phyloP scores from a whole-genome alignment of 2,888 invertebrate species.

The Drosophila bunnanda region DNA sequence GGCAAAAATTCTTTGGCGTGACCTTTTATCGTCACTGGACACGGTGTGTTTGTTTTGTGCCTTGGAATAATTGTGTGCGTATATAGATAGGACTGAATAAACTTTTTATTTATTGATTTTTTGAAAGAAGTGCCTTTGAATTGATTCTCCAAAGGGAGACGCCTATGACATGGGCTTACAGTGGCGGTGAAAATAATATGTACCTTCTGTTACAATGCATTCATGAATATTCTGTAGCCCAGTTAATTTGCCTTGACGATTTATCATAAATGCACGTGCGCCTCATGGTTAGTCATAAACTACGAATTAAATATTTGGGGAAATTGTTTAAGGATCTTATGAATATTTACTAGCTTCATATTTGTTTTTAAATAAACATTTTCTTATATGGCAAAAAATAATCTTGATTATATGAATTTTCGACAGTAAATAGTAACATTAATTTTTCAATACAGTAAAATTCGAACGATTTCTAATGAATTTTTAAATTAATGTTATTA shows the following conservation, averaged over 20 bases:
- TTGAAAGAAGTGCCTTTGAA: neutral
- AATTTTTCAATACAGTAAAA: no score
- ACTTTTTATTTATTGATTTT: slow-evolving; percentile 1
- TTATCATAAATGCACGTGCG: no score
- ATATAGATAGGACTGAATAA: neutral
- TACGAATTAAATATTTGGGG: no score
- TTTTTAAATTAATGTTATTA: no score
- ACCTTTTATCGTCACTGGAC: slow-evolving; percentile 62
- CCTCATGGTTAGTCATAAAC: no score
- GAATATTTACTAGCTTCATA: no score
- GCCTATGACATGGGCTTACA: neutral
- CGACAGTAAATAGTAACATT: no score
- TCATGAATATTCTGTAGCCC: neutral
- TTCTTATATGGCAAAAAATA: no score
- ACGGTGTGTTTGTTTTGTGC: slow-evolving; percentile 19
- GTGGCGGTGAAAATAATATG: neutral
- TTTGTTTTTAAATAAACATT: no score
- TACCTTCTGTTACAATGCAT: neutral
- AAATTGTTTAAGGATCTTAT: no score
- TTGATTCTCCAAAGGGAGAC: neutral
- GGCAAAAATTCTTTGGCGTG: slow-evolving; percentile 57
- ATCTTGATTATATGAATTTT: no score
- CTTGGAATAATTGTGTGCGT: neutral
- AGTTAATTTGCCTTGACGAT: neutral
- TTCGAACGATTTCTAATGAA: no score